Evolutionary conservation across 2,888 invertebrate species (phyloP), one percentile per base, ranked within the genome.

Genomic region (Heliconius erato): DNA sequence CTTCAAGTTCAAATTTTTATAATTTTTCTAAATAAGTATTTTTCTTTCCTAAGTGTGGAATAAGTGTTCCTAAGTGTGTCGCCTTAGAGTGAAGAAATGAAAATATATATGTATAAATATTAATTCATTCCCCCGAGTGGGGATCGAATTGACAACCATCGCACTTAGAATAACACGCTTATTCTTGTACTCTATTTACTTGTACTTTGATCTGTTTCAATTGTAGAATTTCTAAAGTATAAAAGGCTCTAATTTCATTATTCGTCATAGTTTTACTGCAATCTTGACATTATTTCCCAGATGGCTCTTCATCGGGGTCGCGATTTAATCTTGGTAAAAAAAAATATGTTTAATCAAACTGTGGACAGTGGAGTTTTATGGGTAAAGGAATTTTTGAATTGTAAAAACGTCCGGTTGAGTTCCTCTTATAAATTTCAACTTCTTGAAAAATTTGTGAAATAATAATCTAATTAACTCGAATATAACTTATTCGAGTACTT

Each of bases 161-260:
- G 19, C 6, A 19, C 19, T 54, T 54, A 19, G 2, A 54, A 19
- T 54, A 14, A 49, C 49, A 49, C 49, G 49, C 44, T 49, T 49
- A 6, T 49, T 19, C 7, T 54, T 54, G 54, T 59, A 59, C n/a
- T 3, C n/a, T n/a, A n/a, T 65, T 28, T 14, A 65, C 65, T 6
- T 12, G 11, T 65, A 23, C n/a, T 63, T 11, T 11, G 23, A n/a
- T 54, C 32, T 54, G 16, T 35, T 26, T 44, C 11, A 14, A 54
- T 63, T 5, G 32, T 35, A n/a, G 3, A 76, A 35, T 76, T 40
- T 63, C n/a, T 76, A 35, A 63, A 63, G 63, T 32, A 76, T 26
- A 63, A 63, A 76, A 35, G n/a, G 19, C 59, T 76, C 74, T 76
- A 63, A 76, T 40, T 76, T 63, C 63, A 76, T 76, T 76, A 76